A percentile compares a stretch with the other conserved stretches of the same genome.
Conservation (phyloP, 2,888 invertebrate genomes). For the Orchesella flavescens region DNA sequence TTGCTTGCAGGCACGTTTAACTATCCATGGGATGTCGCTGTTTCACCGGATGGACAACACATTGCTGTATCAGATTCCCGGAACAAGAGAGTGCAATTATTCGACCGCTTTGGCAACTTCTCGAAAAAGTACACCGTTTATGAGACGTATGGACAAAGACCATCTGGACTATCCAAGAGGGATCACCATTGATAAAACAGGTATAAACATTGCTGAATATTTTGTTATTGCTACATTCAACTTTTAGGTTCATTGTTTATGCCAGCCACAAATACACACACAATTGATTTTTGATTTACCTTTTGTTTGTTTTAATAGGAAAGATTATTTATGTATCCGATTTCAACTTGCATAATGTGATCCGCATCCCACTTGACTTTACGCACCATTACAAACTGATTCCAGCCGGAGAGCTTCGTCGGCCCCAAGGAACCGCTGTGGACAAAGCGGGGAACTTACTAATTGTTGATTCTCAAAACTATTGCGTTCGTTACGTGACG, state of each 20-base stretch:
- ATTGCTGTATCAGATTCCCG: slow-evolving; percentile 68
- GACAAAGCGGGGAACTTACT: slow-evolving; percentile 49
- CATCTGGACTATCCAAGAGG: slow-evolving; percentile 64
- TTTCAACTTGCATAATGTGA: slow-evolving; percentile 47
- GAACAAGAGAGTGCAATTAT: slow-evolving; percentile 69
- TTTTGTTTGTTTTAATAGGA: no score
- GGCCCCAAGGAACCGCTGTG: slow-evolving; percentile 54
- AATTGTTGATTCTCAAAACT: slow-evolving; percentile 53
- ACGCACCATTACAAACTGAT: neutral
- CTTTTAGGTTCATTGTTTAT: no score
- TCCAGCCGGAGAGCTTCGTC: slow-evolving; percentile 16
- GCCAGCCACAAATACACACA: no score
- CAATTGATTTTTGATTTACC: neutral
- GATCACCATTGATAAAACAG: slow-evolving; percentile 44
- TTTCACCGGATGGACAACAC: slow-evolving; percentile 57
- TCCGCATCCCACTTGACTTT: slow-evolving; percentile 3
- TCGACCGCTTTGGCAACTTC: slow-evolving; percentile 52
- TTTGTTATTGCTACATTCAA: neutral
- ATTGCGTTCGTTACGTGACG: slow-evolving; percentile 41
- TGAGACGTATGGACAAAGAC: slow-evolving; percentile 48
- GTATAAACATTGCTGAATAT: slow-evolving; percentile 29
- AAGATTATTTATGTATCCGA: slow-evolving; percentile 45
- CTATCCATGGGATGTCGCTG: slow-evolving; percentile 70
- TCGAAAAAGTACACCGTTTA: slow-evolving; percentile 56
- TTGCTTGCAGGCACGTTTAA: slow-evolving; percentile 47